Percentiles rank a stretch among this genome's conserved stretches.
Conservation (phyloP, 2,888 invertebrate species). For the Protonemura montana region DNA sequence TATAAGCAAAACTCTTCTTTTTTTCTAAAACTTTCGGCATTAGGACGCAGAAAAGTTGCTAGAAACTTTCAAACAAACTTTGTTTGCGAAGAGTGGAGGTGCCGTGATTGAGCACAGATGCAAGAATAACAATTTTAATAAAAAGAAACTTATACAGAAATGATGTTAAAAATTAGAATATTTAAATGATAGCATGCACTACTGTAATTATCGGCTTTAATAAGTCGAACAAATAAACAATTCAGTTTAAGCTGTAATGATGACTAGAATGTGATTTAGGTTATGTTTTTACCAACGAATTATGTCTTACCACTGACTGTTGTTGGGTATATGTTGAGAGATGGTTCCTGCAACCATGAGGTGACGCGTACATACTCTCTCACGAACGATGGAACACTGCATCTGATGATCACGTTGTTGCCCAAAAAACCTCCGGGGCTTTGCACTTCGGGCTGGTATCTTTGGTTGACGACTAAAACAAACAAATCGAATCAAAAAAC, state of each 20-base stretch:
- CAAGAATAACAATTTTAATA: neutral
- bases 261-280: no score
- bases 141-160: neutral
- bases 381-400: constrained; percentile 65
- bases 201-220: no score
- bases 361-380: constrained; percentile 66
- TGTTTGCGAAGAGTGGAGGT: neutral
- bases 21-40: neutral
- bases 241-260: no score
- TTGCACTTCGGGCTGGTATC: constrained; percentile 67
- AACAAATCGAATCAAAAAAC: constrained; percentile 47
- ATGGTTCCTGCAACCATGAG: constrained; percentile 66
- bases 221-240: no score
- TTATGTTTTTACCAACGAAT: no score
- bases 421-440: constrained; percentile 66
- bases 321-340: constrained; percentile 66
- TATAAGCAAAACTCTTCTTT: neutral
- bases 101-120: neutral
- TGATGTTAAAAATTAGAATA: neutral
- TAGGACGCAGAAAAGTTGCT: neutral
- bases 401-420: constrained; percentile 65
- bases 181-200: no score
- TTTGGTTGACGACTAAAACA: constrained; percentile 63
- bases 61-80: neutral
- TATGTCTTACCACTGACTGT: constrained; percentile 62